Percentiles rank a stretch among this genome's conserved stretches.
phyloP scores from a whole-genome alignment of 2,797 vertebrate species.

The Cichlasoma orientale region DNA sequence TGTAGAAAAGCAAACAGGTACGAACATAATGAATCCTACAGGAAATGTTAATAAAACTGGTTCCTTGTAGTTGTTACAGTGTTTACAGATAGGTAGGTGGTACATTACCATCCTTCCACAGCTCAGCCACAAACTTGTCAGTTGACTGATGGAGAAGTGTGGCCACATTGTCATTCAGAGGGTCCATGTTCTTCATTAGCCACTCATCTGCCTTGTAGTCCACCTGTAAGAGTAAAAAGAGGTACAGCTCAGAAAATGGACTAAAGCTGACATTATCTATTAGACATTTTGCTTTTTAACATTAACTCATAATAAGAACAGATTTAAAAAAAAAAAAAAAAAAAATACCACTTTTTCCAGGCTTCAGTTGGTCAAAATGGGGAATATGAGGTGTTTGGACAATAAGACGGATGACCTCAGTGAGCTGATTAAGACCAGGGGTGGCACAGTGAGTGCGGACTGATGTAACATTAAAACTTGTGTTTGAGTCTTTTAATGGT shows the following conservation, averaged over 20 bases:
- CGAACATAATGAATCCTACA: conserved; percentile 22
- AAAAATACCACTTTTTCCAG: neutral
- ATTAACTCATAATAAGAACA: neutral
- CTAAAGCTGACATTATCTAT: neutral
- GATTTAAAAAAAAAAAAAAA: neutral
- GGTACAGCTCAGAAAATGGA: neutral
- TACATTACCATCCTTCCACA: conserved; percentile 93
- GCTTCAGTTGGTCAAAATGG: neutral
- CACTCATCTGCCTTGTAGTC: conserved; percentile 98
- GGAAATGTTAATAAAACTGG: neutral
- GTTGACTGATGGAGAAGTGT: conserved; percentile 95
- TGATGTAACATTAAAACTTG: no score
- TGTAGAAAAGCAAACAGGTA: conserved; percentile 27
- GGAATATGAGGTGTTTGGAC: neutral
- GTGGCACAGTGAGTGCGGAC: neutral
- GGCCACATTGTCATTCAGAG: conserved; percentile 95
- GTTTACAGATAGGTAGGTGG: neutral
- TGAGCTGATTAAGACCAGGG: neutral
- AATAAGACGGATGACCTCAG: neutral
- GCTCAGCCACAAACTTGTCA: conserved; percentile 94
- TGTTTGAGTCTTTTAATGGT: no score
- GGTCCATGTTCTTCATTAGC: conserved; percentile 99
- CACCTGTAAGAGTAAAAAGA: conserved; percentile 79
- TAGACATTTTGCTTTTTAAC: neutral
- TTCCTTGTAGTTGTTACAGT: neutral